These are phyloP conservation scores for Neogale vison DNA, from an alignment of 2,113 vertebrate species.

Conservation along the genomic window DNA sequence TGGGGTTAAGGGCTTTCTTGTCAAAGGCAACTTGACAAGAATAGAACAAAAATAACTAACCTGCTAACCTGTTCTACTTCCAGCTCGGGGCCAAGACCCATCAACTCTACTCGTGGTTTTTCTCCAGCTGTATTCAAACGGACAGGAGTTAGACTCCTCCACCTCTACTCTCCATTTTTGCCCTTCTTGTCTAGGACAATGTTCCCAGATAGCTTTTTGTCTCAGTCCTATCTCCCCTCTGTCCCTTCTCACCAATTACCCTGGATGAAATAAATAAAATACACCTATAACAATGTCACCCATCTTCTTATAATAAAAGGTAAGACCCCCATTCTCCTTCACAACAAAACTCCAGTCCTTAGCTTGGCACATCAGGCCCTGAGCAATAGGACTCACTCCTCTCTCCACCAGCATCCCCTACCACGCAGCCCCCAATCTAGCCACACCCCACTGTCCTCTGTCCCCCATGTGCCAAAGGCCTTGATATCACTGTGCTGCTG, in stretches of 20 bases:
- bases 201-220: not conserved
- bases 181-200: not conserved
- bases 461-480: accelerated
- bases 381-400: not conserved
- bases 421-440: too few relatives aligned
- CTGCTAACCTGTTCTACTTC: not conserved
- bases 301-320: not conserved
- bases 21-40: not conserved
- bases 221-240: not conserved
- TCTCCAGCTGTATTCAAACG: not conserved
- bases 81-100: not conserved
- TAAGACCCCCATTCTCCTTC: not conserved
- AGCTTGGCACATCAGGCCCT: not conserved
- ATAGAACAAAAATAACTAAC: not conserved
- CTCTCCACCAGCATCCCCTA: too few relatives aligned
- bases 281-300: not conserved
- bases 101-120: not conserved
- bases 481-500: not conserved
- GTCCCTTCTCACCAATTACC: not conserved
- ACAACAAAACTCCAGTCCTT: not conserved
- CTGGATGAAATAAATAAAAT: not conserved
- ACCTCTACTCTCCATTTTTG: too few relatives aligned
- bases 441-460: too few relatives aligned
- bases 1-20: not conserved
- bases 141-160: too few relatives aligned